Evolutionary conservation across 2,888 invertebrate genomes (phyloP).

Genomic region (Anodontia alba): DNA sequence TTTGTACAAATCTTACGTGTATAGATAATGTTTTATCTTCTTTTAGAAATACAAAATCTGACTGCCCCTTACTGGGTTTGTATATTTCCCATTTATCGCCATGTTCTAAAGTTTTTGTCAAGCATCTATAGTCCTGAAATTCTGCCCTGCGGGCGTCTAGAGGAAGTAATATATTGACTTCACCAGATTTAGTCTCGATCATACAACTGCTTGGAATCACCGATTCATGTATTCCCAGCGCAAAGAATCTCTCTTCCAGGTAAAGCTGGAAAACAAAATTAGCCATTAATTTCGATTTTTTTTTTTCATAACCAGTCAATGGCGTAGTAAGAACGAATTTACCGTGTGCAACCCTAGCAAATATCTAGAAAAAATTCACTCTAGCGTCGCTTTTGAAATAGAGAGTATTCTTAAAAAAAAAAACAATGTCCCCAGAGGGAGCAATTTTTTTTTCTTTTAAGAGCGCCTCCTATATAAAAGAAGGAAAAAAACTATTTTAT

Average conservation of each 20-base stretch:
- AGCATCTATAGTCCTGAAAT: constrained; percentile 66
- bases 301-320: too few relatives aligned
- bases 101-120: constrained; percentile 61
- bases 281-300: too few relatives aligned
- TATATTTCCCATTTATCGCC: constrained; percentile 30
- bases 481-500: too few relatives aligned
- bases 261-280: not conserved
- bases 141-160: constrained; percentile 55
- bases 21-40: constrained; percentile 43
- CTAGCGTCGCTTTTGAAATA: too few relatives aligned
- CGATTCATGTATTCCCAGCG: not conserved
- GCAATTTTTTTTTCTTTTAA: too few relatives aligned
- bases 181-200: constrained; percentile 64
- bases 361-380: too few relatives aligned
- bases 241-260: not conserved
- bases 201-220: not conserved
- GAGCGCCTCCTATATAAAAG: too few relatives aligned
- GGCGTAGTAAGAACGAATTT: too few relatives aligned
- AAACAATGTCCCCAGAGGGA: too few relatives aligned
- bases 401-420: too few relatives aligned
- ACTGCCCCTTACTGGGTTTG: constrained; percentile 30
- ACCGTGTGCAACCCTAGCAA: too few relatives aligned
- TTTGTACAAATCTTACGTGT: constrained; percentile 64
- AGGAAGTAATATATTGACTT: constrained; percentile 70
- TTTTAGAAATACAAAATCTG: constrained; percentile 64